Evolutionary conservation across 2,888 invertebrate species (phyloP).

Genomic region (Coleophora flavipennella): DNA sequence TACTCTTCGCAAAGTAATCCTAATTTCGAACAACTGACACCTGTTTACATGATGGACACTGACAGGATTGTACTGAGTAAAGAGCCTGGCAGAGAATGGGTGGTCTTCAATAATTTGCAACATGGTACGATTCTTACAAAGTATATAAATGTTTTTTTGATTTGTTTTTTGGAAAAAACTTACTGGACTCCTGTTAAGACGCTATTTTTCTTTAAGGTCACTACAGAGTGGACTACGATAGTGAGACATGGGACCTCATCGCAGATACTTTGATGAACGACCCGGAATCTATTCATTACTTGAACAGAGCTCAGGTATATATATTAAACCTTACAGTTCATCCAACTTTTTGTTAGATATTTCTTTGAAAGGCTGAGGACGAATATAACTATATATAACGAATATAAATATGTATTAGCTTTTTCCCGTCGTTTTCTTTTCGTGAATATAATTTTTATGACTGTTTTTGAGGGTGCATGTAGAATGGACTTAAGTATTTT

Average conservation of each 20-base stretch:
- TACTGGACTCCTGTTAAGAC: too few species aligned
- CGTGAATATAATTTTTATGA: too few species aligned
- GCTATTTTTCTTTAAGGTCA: constrained; percentile 61
- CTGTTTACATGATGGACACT: constrained; percentile 59
- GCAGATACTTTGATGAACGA: constrained; percentile 39
- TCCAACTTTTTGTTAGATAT: not conserved
- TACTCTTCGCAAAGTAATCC: constrained; percentile 45
- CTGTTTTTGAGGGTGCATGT: too few species aligned
- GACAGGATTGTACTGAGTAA: constrained; percentile 36
- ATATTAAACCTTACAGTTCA: not conserved
- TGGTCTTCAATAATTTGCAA: constrained; percentile 76
- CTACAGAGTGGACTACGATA: constrained; percentile 78
- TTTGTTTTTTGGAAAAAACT: too few species aligned
- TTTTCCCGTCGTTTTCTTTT: too few species aligned
- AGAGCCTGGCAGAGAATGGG: constrained; percentile 62
- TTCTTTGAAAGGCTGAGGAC: too few species aligned
- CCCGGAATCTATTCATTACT: constrained; percentile 67
- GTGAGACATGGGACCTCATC: constrained; percentile 69
- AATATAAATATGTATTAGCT: too few species aligned
- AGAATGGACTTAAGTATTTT: too few species aligned
- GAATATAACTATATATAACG: too few species aligned
- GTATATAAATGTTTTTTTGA: too few species aligned
- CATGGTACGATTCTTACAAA: constrained; percentile 55
- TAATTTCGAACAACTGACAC: constrained; percentile 36
- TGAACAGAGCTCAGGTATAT: constrained; percentile 82